Base-by-base conservation (phyloP, 2,888 invertebrate genomes). In the Actias luna region DNA sequence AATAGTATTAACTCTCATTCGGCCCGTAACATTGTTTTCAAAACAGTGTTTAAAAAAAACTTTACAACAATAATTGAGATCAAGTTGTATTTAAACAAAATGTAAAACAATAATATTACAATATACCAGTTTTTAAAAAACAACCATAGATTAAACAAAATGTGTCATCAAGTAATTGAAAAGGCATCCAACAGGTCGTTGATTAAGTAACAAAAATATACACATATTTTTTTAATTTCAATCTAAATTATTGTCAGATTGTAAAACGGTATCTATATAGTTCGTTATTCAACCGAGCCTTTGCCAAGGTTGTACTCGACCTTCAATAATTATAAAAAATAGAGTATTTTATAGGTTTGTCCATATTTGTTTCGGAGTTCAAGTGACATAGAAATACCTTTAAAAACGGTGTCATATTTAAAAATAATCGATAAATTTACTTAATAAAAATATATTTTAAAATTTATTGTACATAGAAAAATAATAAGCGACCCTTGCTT, bases 381-480 rank as follows among this genome's bases (percentile, higher is more conserved):
- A 50, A 2, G 7, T 42, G 18, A 4, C 3, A 12, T 14, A 14
- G 2, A 29, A 2, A 25, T 52, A 29, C 16, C 14, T 29, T 27
- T 55, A 55, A 55, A 55, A 55, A 55, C 55, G 55, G 55, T 55
- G 55, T 55, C 55, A n/a, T 55, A 29, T 29, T 55, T 5, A 29
- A 55, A 55, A 55, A 55, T 16, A 29, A 46, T 22, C 5, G 46
- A n/a, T 29, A 55, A 27, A 29, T 27, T 55, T 55, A 29, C 29
- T 29, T n/a, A 29, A n/a, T n/a, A n/a, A 55, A 55, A 55, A 55
- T 55, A 55, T 55, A 55, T 29, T 55, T 55, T 29, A 55, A 29
- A 55, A n/a, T n/a, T 25, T 55, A 55, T 55, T 29, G 55, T 55
- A 55, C 55, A 55, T 55, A 55, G 29, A 55, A 55, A 55, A 55